Evolutionary conservation across 1,140 invertebrate species (phyloP).

Genomic region (Idris sp.): DNA sequence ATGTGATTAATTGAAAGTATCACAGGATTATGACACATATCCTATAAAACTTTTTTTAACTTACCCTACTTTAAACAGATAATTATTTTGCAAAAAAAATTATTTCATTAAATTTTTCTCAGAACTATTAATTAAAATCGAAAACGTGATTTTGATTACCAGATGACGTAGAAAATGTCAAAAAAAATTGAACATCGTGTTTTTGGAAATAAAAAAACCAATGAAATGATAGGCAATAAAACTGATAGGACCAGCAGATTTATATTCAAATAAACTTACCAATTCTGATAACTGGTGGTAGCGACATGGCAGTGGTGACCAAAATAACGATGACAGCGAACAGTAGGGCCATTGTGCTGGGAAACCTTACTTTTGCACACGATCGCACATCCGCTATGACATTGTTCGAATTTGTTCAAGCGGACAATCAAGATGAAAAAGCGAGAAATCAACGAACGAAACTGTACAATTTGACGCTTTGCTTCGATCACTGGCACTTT

Average conservation of each 20-base stretch:
- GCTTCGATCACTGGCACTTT: slow-evolving; percentile 67
- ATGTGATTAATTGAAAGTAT: no score
- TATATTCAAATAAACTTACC: slow-evolving; percentile 77
- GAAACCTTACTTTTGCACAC: slow-evolving; percentile 66
- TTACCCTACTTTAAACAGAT: no score
- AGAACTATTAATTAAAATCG: no score
- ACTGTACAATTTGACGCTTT: slow-evolving; percentile 46
- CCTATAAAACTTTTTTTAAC: no score
- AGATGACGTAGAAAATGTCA: slow-evolving; percentile 27
- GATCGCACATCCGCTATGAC: slow-evolving; percentile 70
- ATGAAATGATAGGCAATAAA: slow-evolving; percentile 47
- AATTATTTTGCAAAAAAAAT: no score
- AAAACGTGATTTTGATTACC: slow-evolving; percentile 48
- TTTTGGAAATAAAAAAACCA: slow-evolving; percentile 32
- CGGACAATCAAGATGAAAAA: slow-evolving; percentile 59
- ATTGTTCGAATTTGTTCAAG: slow-evolving; percentile 68
- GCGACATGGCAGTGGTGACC: slow-evolving; percentile 76
- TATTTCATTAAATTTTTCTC: no score
- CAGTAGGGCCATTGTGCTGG: slow-evolving; percentile 75
- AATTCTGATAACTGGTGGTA: slow-evolving; percentile 84
- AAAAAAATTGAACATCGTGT: slow-evolving; percentile 1
- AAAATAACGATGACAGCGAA: slow-evolving; percentile 76
- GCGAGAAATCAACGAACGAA: slow-evolving; percentile 55
- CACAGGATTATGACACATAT: no score
- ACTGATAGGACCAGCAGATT: slow-evolving; percentile 42